phyloP scores from a whole-genome alignment of 2,113 vertebrate genomes.

The Murina feae region DNA sequence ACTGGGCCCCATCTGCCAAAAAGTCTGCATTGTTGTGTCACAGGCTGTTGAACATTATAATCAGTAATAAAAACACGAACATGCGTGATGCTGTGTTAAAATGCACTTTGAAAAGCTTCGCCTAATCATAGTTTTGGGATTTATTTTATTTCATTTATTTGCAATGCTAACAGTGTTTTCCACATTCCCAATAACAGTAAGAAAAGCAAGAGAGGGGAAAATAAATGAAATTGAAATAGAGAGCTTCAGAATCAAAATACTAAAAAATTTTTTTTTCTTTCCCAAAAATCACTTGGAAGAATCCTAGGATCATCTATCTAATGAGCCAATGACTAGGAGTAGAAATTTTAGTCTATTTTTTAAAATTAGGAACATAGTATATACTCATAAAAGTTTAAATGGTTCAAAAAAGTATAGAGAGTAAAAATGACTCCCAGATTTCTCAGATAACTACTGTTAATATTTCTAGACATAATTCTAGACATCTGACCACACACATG shows the following conservation, averaged over 20 bases:
- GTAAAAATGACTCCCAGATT: neutral
- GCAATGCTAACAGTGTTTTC: constrained; percentile 22
- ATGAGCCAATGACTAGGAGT: neutral
- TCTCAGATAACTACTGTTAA: neutral
- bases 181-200: constrained; percentile 50
- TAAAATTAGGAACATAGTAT: neutral
- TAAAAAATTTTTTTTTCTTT: neutral
- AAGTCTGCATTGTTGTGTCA: constrained; percentile 77
- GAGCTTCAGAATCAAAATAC: neutral
- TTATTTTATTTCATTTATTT: constrained; percentile 50
- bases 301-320: neutral
- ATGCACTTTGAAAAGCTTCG: constrained; percentile 60
- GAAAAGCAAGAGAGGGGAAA: constrained; percentile 4
- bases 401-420: constrained; percentile 16
- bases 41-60: constrained; percentile 74
- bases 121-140: constrained; percentile 46
- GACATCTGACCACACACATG: neutral
- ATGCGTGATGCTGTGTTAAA: constrained; percentile 76
- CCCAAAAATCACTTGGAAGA: constrained; percentile 9
- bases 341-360: neutral
- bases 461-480: neutral
- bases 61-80: constrained; percentile 75
- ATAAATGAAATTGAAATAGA: constrained; percentile 23
- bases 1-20: constrained; percentile 77
- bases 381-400: neutral